Conservation (phyloP, 2,888 invertebrate species). For the Oligia latruncula region DNA sequence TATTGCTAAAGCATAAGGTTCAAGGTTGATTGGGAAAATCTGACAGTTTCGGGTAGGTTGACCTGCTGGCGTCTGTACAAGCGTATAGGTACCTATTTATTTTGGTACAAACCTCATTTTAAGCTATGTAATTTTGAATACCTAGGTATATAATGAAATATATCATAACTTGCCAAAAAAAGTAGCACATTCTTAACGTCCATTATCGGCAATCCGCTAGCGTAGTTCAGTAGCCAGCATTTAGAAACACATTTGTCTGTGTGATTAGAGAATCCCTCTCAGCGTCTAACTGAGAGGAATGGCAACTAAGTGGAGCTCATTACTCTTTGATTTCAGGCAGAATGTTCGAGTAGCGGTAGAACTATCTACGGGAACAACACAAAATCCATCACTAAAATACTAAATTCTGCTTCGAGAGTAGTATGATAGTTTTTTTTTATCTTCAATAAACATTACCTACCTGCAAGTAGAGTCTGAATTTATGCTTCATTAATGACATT, state of each 20-base stretch:
- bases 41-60: too few species aligned
- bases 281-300: conserved; percentile 20
- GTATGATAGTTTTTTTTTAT: not conserved
- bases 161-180: not conserved
- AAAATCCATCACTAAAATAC: not conserved
- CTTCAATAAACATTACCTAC: not conserved
- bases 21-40: too few species aligned
- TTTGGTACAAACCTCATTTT: not conserved
- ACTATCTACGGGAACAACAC: conserved; percentile 1
- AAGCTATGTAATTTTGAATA: not conserved
- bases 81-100: not conserved
- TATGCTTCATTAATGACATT: not conserved
- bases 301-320: conserved; percentile 44
- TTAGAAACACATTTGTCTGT: conserved; percentile 26
- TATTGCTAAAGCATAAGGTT: too few species aligned
- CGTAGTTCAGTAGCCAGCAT: conserved; percentile 18
- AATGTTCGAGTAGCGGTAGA: conserved; percentile 27
- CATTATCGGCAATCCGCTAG: not conserved
- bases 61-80: too few species aligned
- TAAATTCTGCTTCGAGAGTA: not conserved
- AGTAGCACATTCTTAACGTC: not conserved
- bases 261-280: conserved; percentile 14
- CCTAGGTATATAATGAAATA: not conserved
- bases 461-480: not conserved
- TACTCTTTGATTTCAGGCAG: conserved; percentile 45